These are phyloP conservation scores for Paradoxurus hermaphroditus DNA, from an alignment of 2,113 vertebrate genomes.

Conservation along the genomic window DNA sequence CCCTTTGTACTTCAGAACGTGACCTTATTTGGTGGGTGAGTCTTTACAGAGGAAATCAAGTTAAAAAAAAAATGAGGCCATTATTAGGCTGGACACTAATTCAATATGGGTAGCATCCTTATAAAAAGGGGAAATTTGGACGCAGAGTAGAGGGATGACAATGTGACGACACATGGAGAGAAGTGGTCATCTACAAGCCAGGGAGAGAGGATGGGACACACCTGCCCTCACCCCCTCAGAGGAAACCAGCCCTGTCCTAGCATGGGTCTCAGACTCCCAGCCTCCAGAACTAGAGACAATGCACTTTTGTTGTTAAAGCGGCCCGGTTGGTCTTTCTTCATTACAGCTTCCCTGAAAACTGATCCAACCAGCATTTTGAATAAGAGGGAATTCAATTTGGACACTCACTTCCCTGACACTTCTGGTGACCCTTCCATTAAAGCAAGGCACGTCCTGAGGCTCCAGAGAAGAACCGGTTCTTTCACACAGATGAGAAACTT, in stretches of 20 bases:
- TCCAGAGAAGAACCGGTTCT: background rate
- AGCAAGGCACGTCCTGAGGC: background rate
- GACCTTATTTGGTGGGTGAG: background rate
- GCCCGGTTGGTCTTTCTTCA: background rate
- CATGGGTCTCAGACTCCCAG: background rate
- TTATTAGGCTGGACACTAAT: background rate
- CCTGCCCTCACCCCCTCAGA: background rate
- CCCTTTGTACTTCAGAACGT: background rate
- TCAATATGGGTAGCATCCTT: background rate
- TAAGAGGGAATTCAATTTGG: background rate
- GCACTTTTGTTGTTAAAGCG: background rate
- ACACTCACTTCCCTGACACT: too few species aligned
- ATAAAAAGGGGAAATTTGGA: background rate
- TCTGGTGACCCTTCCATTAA: background rate
- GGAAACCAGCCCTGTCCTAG: accelerated
- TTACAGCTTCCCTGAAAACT: background rate
- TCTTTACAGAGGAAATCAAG: background rate
- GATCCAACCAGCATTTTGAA: background rate
- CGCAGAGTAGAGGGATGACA: background rate
- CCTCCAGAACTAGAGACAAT: accelerated
- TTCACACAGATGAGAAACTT: background rate
- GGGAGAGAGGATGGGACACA: background rate
- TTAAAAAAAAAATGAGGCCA: background rate
- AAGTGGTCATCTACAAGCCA: background rate
- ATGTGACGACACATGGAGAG: background rate